Evolutionary conservation across 1,140 invertebrate species (phyloP).

Genomic region (Drosophila orosa): DNA sequence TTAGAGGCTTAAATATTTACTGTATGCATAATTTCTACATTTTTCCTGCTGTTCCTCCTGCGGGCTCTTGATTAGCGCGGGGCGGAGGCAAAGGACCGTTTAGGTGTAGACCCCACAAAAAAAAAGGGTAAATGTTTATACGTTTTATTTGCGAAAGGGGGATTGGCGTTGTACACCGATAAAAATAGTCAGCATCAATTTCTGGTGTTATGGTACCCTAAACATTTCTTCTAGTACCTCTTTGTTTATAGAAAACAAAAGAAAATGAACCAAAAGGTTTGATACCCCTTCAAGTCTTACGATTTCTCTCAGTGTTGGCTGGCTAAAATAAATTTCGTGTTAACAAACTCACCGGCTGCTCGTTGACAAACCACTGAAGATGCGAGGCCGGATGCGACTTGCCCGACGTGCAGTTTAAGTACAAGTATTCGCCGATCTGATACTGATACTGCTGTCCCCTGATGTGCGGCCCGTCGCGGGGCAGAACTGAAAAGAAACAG

Average conservation of each 20-base stretch:
- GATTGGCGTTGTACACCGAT: background rate
- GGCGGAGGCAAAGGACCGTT: conserved; percentile 40
- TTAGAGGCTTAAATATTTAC: conserved; percentile 79
- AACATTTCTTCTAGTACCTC: too few relatives aligned
- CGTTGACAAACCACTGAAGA: conserved; percentile 93
- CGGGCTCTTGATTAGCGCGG: conserved; percentile 55
- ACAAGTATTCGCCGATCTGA: conserved; percentile 91
- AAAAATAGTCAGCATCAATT: background rate
- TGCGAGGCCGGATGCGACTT: conserved; percentile 91
- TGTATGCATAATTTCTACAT: conserved; percentile 78
- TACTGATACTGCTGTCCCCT: conserved; percentile 91
- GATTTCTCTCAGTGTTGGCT: background rate
- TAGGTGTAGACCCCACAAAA: conserved; percentile 12
- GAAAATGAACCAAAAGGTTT: too few relatives aligned
- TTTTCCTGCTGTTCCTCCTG: conserved; percentile 22
- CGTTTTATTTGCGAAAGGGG: conserved; percentile 24
- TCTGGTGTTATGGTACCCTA: too few relatives aligned
- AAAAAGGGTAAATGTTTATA: conserved; percentile 31
- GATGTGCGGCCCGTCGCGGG: conserved; percentile 91
- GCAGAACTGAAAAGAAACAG: conserved; percentile 86
- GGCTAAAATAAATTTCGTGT: conserved; percentile 16
- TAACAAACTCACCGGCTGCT: conserved; percentile 88
- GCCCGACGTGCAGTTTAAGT: conserved; percentile 93
- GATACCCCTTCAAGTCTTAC: background rate
- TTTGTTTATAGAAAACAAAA: background rate